phyloP scores from a whole-genome alignment of 2,888 invertebrate species.

The Zootermopsis nevadensis region DNA sequence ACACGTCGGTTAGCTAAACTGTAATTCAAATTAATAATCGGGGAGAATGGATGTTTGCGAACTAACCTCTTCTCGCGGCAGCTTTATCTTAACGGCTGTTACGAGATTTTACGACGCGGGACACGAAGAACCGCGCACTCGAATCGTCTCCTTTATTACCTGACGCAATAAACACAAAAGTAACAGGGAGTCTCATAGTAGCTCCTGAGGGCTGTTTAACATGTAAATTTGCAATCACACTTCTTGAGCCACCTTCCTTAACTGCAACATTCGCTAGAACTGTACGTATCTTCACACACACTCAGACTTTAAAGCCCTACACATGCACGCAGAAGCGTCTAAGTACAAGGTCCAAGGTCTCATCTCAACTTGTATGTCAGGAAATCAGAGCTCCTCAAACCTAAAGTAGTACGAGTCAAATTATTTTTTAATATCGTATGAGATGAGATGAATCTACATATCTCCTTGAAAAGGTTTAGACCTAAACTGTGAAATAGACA shows the following conservation, averaged over 20 bases:
- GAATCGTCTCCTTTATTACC: constrained; percentile 2
- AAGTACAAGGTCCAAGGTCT: background rate
- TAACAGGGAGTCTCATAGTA: background rate
- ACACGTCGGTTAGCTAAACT: background rate
- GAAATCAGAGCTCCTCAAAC: too few species aligned
- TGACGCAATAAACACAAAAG: constrained; percentile 24
- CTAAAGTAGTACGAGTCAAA: too few species aligned
- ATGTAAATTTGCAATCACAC: constrained; percentile 28
- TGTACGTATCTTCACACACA: constrained; percentile 4
- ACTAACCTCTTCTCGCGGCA: background rate
- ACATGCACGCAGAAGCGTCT: background rate
- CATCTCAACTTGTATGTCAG: too few species aligned
- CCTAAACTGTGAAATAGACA: too few species aligned
- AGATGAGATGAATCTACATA: too few species aligned
- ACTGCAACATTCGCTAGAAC: background rate
- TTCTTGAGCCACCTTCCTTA: background rate
- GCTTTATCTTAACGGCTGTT: background rate
- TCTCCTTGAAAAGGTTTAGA: too few species aligned
- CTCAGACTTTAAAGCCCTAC: background rate
- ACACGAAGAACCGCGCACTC: background rate
- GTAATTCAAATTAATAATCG: constrained; percentile 17
- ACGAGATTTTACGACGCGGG: background rate
- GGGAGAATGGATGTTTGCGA: background rate
- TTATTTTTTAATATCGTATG: too few species aligned
- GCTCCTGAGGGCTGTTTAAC: constrained; percentile 13